Evolutionary conservation across 2,888 invertebrate species (phyloP).

Genomic region (Megamerina dolium): DNA sequence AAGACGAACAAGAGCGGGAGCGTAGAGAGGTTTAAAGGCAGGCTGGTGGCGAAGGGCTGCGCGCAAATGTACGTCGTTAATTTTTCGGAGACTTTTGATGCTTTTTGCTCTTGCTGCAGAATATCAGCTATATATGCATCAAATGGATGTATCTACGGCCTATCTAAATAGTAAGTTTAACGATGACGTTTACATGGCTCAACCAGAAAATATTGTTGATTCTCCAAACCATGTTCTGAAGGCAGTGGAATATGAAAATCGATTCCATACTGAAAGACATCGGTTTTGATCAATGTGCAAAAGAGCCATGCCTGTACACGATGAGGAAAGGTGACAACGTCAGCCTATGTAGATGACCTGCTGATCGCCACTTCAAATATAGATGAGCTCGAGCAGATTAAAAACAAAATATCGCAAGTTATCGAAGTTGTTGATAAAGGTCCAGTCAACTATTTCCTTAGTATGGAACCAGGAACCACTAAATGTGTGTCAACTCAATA

Average conservation of each 20-base stretch:
- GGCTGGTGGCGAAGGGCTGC: background rate
- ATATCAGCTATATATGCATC: no score
- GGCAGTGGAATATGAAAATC: background rate
- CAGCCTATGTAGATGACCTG: slow-evolving; percentile 2
- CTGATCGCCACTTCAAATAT: background rate
- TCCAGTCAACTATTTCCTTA: background rate
- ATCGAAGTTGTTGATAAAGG: no score
- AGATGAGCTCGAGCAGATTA: no score
- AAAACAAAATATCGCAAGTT: no score
- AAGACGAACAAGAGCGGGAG: background rate
- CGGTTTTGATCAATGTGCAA: background rate
- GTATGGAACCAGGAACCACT: no score
- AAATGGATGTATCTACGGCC: background rate
- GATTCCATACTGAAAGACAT: no score
- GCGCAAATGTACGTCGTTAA: background rate
- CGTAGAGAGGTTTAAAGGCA: no score
- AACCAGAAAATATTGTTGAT: background rate
- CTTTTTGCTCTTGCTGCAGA: background rate
- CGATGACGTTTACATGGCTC: background rate
- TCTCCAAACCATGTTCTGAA: background rate
- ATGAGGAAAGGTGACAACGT: background rate
- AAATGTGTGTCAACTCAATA: no score
- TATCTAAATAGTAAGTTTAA: background rate
- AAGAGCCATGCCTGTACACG: background rate
- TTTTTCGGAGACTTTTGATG: background rate